Percentiles rank a stretch among this genome's conserved stretches.
These are phyloP conservation scores for Ctenochaetus hawaiiensis DNA, from an alignment of 2,797 vertebrate genomes.

Conservation along the genomic window DNA sequence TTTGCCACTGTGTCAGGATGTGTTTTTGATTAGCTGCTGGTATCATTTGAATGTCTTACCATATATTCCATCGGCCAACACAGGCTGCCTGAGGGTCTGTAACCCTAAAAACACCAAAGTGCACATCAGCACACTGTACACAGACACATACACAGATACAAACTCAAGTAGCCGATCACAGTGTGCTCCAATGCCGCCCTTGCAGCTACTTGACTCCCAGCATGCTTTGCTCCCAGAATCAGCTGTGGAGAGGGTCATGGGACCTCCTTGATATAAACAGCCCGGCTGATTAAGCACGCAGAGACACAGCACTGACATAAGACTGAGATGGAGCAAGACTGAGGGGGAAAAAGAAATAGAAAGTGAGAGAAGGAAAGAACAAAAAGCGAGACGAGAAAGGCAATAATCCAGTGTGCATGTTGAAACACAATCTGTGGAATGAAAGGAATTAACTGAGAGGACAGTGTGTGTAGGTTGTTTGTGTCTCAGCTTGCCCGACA, in stretches of 20 bases:
- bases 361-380: slow-evolving; percentile 6
- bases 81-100: slow-evolving; percentile 77
- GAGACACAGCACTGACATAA: slow-evolving; percentile 35
- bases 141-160: slow-evolving; percentile 39
- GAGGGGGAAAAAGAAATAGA: slow-evolving; percentile 35
- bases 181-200: slow-evolving; percentile 29
- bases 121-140: slow-evolving; percentile 77
- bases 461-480: slow-evolving; percentile 60
- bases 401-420: slow-evolving; percentile 67
- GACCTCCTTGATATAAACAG: slow-evolving; percentile 50
- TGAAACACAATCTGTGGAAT: slow-evolving; percentile 82
- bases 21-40: slow-evolving; percentile 41
- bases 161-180: slow-evolving; percentile 62
- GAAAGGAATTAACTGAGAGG: slow-evolving; percentile 80
- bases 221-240: slow-evolving; percentile 75
- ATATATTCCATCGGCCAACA: slow-evolving; percentile 86
- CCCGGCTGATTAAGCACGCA: slow-evolving; percentile 47
- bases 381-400: slow-evolving; percentile 35
- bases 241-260: slow-evolving; percentile 70
- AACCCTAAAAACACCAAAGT: slow-evolving; percentile 84
- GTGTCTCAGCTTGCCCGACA: slow-evolving; percentile 73
- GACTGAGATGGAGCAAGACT: slow-evolving; percentile 19
- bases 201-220: slow-evolving; percentile 66
- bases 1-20: slow-evolving; percentile 61
- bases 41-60: slow-evolving; percentile 80